Base-by-base conservation (phyloP, 2,797 vertebrate genomes). In the Enteromius paludinosus region DNA sequence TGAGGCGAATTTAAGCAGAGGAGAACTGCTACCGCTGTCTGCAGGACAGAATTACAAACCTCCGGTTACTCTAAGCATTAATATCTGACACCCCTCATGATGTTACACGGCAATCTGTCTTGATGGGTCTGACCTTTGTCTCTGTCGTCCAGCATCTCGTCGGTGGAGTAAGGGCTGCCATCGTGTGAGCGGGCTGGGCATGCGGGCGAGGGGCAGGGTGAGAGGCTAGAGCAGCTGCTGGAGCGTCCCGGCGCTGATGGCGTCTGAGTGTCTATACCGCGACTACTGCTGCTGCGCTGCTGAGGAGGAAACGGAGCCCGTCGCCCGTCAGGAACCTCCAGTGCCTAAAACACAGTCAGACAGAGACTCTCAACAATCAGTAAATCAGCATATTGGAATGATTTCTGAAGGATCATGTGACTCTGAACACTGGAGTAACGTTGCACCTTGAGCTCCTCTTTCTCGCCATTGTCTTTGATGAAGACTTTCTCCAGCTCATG, bases 1-100 rank as follows among this genome's bases (percentile, higher is more conserved):
- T 83, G 98, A 98, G 85, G 98, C 96, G 74, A 99, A 99, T 94
- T 99, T 99, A 90, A 97, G 98, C 89, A 99, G 95, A 61, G 98
- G 98, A 86, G 98, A 99, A 93, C 97, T 98, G 95, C 96, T 98
- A 92, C 96, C 97, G 90, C 97, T 98, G 94, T 99, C 98, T 99
- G 96, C 88, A 91, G 92, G 94, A 92, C 92, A 90, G 93, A 93
- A 94, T 54, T 6, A 78, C 52, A 79, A 14, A 71, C 30, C 2
- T 25, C 20, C 12, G 59, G 62, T 71, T 43, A 66, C 18, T 41
- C 43, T 54, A 52, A 47, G 18, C 12, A 43, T 62, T 38, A 35
- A 25, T 23, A 62, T 12, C 25, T n/a, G 28, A 71, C 70, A 52
- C 20, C 71, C 6, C 5, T 9, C 1, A 4, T 54, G 18, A 73